Conservation (phyloP, 2,888 invertebrate species). For the Helobdella robusta region DNA sequence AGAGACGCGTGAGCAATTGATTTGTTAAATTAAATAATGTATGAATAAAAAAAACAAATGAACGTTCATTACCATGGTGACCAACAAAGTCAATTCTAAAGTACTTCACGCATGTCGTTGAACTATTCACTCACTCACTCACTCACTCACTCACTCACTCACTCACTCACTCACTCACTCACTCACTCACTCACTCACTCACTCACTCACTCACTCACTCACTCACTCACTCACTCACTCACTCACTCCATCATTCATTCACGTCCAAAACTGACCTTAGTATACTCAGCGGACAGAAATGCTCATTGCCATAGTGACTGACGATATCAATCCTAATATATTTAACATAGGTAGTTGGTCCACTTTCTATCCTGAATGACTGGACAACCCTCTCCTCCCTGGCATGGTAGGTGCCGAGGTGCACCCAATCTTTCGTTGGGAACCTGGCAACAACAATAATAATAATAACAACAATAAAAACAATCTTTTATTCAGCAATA, state of each 20-base stretch:
- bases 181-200: too few relatives aligned
- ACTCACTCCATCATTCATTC: too few relatives aligned
- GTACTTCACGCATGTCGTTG: too few relatives aligned
- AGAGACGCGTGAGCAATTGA: constrained; percentile 24
- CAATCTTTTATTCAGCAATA: neutral
- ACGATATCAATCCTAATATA: constrained; percentile 62
- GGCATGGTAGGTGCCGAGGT: constrained; percentile 75
- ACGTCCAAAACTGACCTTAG: constrained; percentile 56
- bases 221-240: too few relatives aligned
- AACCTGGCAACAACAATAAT: constrained; percentile 37
- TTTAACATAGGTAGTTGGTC: constrained; percentile 37
- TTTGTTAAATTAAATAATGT: too few relatives aligned
- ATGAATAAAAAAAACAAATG: neutral
- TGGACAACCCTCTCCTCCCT: constrained; percentile 77
- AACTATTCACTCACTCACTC: too few relatives aligned
- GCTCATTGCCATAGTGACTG: constrained; percentile 89
- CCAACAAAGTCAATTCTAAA: neutral
- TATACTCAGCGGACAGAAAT: constrained; percentile 92
- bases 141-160: too few relatives aligned
- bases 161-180: too few relatives aligned
- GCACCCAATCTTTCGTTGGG: constrained; percentile 70
- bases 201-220: too few relatives aligned
- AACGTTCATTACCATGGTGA: neutral
- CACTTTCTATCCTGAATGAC: constrained; percentile 57
- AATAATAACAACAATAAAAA: constrained; percentile 3